Base-by-base conservation (phyloP, 35 echinoderm and acorn worm genomes). In the Chiridota heheva region DNA sequence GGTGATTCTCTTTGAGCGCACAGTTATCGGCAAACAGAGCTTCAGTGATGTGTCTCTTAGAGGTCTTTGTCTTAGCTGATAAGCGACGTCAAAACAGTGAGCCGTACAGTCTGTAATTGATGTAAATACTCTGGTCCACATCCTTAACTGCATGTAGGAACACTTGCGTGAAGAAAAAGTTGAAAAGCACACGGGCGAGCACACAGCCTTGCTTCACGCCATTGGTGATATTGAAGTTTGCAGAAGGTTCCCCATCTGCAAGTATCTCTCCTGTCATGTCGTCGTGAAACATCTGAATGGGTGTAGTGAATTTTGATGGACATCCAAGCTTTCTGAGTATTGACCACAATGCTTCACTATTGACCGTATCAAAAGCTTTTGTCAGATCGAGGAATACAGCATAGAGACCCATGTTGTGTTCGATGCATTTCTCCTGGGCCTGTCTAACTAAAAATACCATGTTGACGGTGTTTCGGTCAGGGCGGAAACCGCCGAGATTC, bases 351-450 rank as follows among this genome's bases (percentile, higher is more conserved):
- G 42, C 82, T 29, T 48, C 43, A 38, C 67, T 63, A 59, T 58
- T n/a, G n/a, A n/a, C n/a, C n/a, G n/a, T n/a, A n/a, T n/a, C n/a
- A n/a, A n/a, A n/a, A n/a, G n/a, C n/a, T 55, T 84, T 84, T 2
- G 82, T 84, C 2, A 84, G 67, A 31, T 84, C 55, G 40, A 73
- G 56, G 67, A 84, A 73, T 36, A 58, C 67, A 5, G 37, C 37
- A 49, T 22, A 5, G 8, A 70, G 62, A 30, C 45, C 27, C 44
- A 71, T 4, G 22, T 84, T 71, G 24, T 73, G 82, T 39, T 73
- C 82, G 0, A 24, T 1, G 47, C 67, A 84, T 35, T 73, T 84
- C 43, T 84, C 46, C 27, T 44, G 82, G 0, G 66, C 57, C 37
- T 65, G 77, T 25, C 58, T 0, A 0, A 81, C 58, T 5, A 60